Conservation (phyloP, 2,888 invertebrate genomes). For the Netelia virgata region DNA sequence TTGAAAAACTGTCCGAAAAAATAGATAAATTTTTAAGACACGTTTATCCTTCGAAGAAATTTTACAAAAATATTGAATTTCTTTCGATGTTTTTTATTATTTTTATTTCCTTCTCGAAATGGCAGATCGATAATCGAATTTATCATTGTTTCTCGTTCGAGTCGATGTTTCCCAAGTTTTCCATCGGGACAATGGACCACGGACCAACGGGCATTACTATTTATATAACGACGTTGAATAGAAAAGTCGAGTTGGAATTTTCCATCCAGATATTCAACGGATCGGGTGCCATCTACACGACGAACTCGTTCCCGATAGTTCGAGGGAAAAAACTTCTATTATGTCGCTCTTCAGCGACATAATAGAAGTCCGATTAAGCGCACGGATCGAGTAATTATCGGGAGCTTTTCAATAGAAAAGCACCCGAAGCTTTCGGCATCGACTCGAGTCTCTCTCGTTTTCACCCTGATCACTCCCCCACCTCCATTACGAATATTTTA, state of each 20-base stretch:
- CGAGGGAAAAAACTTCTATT: constrained; percentile 6
- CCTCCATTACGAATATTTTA: constrained; percentile 29
- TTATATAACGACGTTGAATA: neutral
- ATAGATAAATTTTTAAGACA: no score
- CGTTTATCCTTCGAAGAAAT: no score
- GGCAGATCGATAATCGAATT: neutral
- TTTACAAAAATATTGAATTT: neutral
- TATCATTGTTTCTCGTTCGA: neutral
- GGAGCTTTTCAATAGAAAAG: constrained; percentile 33
- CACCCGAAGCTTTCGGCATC: constrained; percentile 40
- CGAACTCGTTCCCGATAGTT: neutral
- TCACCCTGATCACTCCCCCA: constrained; percentile 11
- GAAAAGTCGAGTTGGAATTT: neutral
- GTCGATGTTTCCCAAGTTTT: neutral
- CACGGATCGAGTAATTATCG: constrained; percentile 24
- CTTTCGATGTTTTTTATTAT: neutral
- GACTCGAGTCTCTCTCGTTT: neutral
- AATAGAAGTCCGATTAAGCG: neutral
- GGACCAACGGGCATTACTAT: neutral
- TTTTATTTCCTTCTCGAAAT: neutral
- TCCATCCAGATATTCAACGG: neutral
- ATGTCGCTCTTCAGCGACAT: constrained; percentile 5
- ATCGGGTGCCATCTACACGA: neutral
- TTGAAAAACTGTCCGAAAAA: no score
- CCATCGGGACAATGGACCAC: neutral